Conservation (phyloP, 2,888 invertebrate species). For the Ophion ellenae region DNA sequence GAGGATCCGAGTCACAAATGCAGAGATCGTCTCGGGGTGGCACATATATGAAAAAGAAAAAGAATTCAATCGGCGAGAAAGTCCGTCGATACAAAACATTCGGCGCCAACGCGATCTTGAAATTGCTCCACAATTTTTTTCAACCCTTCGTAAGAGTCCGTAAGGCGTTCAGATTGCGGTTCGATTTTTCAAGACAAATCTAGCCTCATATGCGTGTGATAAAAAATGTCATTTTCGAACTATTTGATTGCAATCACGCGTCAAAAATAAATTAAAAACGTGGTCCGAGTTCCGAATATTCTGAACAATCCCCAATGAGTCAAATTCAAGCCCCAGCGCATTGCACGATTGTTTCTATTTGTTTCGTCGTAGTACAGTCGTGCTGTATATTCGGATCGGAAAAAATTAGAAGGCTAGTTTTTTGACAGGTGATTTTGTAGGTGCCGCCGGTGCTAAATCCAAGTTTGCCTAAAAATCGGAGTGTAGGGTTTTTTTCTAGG, state of each 20-base stretch:
- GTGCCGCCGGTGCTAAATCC: too few species aligned
- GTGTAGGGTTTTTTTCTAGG: too few species aligned
- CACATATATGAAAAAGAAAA: conserved; percentile 28
- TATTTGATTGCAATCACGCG: neutral
- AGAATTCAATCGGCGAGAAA: neutral
- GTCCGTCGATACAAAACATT: neutral
- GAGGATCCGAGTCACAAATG: conserved; percentile 36
- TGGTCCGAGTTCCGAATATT: neutral
- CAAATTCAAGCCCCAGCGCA: neutral
- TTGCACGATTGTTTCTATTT: neutral
- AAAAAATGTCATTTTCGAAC: neutral
- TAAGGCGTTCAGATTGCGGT: neutral
- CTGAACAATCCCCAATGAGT: neutral
- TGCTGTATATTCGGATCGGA: too few species aligned
- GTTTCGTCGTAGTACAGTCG: neutral
- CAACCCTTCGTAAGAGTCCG: neutral
- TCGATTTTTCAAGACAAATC: neutral
- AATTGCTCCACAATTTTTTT: conserved; percentile 3
- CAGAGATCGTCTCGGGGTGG: conserved; percentile 51
- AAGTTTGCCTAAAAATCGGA: too few species aligned
- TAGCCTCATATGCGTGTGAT: neutral
- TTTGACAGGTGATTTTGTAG: too few species aligned
- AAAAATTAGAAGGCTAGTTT: too few species aligned
- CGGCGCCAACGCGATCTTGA: neutral
- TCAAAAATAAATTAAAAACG: neutral